Evolutionary conservation across 2,888 invertebrate species (phyloP), one percentile per base, ranked within the genome.

Genomic region (Lysandra coridon): DNA sequence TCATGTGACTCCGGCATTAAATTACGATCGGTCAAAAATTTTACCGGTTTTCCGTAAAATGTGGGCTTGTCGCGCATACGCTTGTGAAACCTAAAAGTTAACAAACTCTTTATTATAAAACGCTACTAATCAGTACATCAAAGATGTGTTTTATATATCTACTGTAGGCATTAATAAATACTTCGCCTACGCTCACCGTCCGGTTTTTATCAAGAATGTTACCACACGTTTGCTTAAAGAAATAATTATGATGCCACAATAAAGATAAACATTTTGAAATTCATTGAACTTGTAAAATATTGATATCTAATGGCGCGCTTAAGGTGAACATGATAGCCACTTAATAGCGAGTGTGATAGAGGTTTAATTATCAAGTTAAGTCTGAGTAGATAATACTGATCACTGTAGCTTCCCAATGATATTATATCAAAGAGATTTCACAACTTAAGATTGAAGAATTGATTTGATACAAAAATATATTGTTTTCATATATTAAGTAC

Each of bases 151-250:
- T 75, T 14, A 49, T 49, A 30, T 75, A 75, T 75, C 23, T 69
- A 69, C 69, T n/a, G 30, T 75, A 30, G 49, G 75, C 75, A 75
- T 75, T 75, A 75, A 75, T 75, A 30, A 49, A 49, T 75, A 75
- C 49, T 30, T 49, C 75, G 75, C 75, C 75, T 74, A 74, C 75
- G 49, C 75, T 1, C 49, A 1, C 30, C 75, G 14, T 75, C 75
- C 75, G 75, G 75, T 75, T 75, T 75, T 44, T 44, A 75, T 75
- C 75, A 75, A 75, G 75, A 75, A 75, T 75, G 75, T 75, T 75
- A 23, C 49, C 30, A 49, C 75, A 75, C 75, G 49, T 53, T 75
- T 49, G 75, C 49, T 75, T 75, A 74, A 30, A 30, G 49, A 75
- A 49, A 75, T 75, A 75, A 75, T 49, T 75, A 49, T 75, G 75